These are phyloP conservation scores for Marmota monax DNA, from an alignment of 2,113 vertebrate species.

Conservation along the genomic window DNA sequence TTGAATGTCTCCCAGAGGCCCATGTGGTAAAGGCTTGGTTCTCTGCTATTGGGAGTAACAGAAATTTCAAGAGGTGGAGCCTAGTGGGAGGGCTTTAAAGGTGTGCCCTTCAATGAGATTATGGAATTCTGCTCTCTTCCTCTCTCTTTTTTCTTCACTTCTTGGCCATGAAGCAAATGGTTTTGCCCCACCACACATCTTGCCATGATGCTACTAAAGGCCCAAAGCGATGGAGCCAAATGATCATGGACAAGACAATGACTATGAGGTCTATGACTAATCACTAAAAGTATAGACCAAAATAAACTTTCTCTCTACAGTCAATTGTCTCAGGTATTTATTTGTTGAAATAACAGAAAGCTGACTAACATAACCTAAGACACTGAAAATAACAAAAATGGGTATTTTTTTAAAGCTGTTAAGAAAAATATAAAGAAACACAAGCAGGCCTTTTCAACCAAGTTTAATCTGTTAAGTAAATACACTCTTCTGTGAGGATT, in stretches of 20 bases:
- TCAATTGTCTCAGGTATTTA: background rate
- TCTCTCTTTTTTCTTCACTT: background rate
- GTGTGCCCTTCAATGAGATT: background rate
- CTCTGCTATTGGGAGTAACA: too few species aligned
- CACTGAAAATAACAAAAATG: background rate
- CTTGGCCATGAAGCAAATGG: background rate
- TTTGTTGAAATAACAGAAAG: background rate
- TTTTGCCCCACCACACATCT: too few species aligned
- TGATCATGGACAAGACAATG: background rate
- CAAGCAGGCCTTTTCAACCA: background rate
- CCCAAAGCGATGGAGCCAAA: background rate
- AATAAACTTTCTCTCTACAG: background rate
- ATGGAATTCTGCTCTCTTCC: background rate
- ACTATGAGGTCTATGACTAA: too few species aligned
- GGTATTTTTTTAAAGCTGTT: constrained; percentile 23
- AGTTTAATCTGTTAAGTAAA: constrained; percentile 23
- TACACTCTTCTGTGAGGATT: background rate
- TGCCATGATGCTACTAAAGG: too few species aligned
- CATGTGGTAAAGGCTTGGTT: background rate
- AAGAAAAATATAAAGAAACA: constrained; percentile 12
- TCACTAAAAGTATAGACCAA: background rate
- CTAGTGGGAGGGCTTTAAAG: background rate
- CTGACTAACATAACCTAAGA: background rate
- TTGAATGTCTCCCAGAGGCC: background rate
- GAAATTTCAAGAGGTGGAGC: background rate